Evolutionary conservation across 2,888 invertebrate genomes (phyloP).

Genomic region (Orthosia cruda): DNA sequence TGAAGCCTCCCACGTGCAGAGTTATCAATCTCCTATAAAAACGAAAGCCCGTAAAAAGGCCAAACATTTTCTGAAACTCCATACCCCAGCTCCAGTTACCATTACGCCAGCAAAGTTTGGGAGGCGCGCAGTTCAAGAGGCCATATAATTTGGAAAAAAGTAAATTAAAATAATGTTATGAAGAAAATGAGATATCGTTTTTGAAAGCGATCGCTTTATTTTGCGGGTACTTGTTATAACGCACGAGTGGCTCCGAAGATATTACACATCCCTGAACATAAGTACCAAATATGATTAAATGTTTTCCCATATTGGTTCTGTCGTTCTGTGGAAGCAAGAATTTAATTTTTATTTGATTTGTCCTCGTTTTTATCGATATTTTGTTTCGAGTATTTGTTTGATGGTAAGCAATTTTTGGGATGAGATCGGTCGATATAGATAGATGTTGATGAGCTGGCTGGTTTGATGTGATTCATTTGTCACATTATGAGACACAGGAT

Average conservation of each 20-base stretch:
- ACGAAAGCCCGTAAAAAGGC: slow-evolving; percentile 52
- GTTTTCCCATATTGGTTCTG: slow-evolving; percentile 43
- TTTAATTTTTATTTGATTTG: slow-evolving; percentile 36
- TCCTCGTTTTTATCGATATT: slow-evolving; percentile 21
- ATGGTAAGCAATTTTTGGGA: not conserved
- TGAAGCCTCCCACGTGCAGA: slow-evolving; percentile 17
- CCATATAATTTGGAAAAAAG: slow-evolving; percentile 52
- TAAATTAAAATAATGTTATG: slow-evolving; percentile 49
- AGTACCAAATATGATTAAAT: slow-evolving; percentile 60
- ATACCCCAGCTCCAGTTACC: slow-evolving; percentile 61
- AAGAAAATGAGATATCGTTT: slow-evolving; percentile 60
- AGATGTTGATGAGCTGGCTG: not conserved
- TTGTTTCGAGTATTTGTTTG: not conserved
- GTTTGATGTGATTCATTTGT: not conserved
- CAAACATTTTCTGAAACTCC: slow-evolving; percentile 54
- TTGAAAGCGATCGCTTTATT: slow-evolving; percentile 46
- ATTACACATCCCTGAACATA: slow-evolving; percentile 58
- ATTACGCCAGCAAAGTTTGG: slow-evolving; percentile 32
- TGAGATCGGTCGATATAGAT: not conserved
- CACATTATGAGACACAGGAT: not conserved
- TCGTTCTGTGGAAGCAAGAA: slow-evolving; percentile 14
- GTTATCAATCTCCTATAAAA: slow-evolving; percentile 58
- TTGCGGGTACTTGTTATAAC: slow-evolving; percentile 40
- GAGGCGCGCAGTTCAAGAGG: slow-evolving; percentile 43
- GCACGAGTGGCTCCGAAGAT: slow-evolving; percentile 47